Percentiles rank a stretch among this genome's conserved stretches.
phyloP scores from a whole-genome alignment of 2,888 invertebrate species.

The Polyommatus iphigenia region DNA sequence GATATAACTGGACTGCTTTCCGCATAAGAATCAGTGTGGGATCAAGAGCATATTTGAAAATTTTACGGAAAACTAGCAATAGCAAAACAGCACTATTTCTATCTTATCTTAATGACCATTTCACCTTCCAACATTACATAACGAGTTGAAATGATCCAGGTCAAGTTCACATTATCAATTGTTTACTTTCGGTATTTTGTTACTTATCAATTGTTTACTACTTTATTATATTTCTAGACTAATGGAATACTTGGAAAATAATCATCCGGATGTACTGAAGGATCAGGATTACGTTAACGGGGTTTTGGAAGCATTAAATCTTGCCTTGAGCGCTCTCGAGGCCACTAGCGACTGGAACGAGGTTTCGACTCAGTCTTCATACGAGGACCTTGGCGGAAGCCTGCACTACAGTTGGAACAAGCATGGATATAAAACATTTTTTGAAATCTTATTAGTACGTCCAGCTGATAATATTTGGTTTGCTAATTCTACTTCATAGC shows the following conservation, averaged over 20 bases:
- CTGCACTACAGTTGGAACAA: slow-evolving; percentile 50
- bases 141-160: not conserved
- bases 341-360: slow-evolving; percentile 51
- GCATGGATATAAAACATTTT: slow-evolving; percentile 52
- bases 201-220: not conserved
- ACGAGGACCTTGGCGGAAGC: slow-evolving; percentile 44
- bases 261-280: slow-evolving; percentile 44
- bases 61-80: too few relatives aligned
- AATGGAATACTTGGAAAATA: slow-evolving; percentile 43
- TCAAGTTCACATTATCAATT: not conserved
- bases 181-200: not conserved
- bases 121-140: not conserved
- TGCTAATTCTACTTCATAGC: too few relatives aligned
- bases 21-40: too few relatives aligned
- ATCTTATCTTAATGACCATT: not conserved
- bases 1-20: too few relatives aligned
- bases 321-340: slow-evolving; percentile 45
- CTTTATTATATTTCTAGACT: slow-evolving; percentile 40
- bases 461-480: not conserved
- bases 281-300: slow-evolving; percentile 46
- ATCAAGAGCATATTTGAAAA: too few relatives aligned
- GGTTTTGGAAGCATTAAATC: slow-evolving; percentile 45
- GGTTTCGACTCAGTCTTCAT: slow-evolving; percentile 43
- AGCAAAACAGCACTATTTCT: too few relatives aligned
- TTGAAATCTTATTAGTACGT: slow-evolving; percentile 50